phyloP scores from a whole-genome alignment of 2,888 invertebrate species.

The Parelbella ahira region DNA sequence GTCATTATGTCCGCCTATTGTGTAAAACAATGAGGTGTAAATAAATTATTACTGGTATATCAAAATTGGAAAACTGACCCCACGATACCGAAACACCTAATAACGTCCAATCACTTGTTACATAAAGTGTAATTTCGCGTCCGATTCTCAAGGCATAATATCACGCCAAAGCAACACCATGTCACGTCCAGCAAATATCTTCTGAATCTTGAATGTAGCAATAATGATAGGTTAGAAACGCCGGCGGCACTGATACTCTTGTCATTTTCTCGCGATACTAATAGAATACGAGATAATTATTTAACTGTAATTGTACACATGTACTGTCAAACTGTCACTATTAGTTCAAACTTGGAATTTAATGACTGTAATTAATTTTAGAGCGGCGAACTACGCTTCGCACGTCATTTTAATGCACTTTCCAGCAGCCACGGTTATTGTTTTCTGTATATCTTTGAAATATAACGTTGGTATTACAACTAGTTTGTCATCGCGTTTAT shows the following conservation, averaged over 20 bases:
- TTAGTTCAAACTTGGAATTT: conserved; percentile 15
- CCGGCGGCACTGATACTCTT: conserved; percentile 56
- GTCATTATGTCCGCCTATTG: too few species aligned
- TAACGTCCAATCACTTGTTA: too few species aligned
- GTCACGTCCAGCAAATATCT: conserved; percentile 45
- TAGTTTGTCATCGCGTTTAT: conserved; percentile 16
- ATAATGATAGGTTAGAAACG: conserved; percentile 54
- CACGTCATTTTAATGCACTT: too few species aligned
- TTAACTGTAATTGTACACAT: conserved; percentile 40
- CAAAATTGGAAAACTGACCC: not conserved
- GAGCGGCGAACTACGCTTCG: conserved; percentile 4
- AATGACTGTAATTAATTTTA: conserved; percentile 15
- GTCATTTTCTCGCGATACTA: conserved; percentile 70
- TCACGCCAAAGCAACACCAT: too few species aligned
- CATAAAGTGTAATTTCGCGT: too few species aligned
- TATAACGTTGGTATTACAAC: conserved; percentile 5
- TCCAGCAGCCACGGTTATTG: too few species aligned
- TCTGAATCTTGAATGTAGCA: conserved; percentile 42
- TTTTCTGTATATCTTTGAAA: conserved; percentile 6
- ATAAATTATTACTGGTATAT: too few species aligned
- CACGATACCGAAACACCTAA: not conserved
- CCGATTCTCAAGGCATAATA: too few species aligned
- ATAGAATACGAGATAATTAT: conserved; percentile 67
- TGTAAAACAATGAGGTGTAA: not conserved
- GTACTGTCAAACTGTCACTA: conserved; percentile 19